A percentile compares a stretch with the other conserved stretches of the same genome.
phyloP scores from a whole-genome alignment of 2,888 invertebrate genomes.

The Teleogryllus oceanicus region DNA sequence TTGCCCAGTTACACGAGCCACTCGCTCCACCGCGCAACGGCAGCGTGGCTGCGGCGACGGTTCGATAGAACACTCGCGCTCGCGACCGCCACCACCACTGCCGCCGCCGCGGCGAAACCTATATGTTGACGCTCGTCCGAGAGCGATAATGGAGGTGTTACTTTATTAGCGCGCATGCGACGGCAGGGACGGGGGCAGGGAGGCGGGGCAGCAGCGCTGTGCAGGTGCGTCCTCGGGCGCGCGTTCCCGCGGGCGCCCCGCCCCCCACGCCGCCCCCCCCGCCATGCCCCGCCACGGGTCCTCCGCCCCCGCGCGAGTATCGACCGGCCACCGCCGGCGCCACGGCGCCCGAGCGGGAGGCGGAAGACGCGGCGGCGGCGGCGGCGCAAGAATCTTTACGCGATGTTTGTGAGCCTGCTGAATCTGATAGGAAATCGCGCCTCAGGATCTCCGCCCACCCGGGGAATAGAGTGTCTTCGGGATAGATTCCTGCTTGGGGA shows the following conservation, averaged over 20 bases:
- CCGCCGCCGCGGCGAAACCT: too few species aligned
- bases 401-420: not conserved
- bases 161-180: not conserved
- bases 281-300: not conserved
- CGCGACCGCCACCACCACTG: too few species aligned
- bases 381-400: not conserved
- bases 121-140: not conserved
- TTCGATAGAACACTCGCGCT: too few species aligned
- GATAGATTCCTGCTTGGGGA: not conserved
- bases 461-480: not conserved
- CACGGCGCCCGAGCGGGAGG: not conserved
- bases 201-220: too few species aligned
- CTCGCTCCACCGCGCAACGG: too few species aligned
- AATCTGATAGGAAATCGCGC: not conserved
- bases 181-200: not conserved
- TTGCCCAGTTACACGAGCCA: too few species aligned
- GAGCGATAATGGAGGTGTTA: constrained; percentile 18
- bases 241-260: too few species aligned
- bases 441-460: not conserved
- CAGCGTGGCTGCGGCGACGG: too few species aligned
- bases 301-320: not conserved
- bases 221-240: too few species aligned
- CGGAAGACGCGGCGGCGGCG: not conserved
- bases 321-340: not conserved
- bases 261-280: too few species aligned